Conservation (phyloP, 2,113 vertebrate genomes). For the Terrapene triunguis region DNA sequence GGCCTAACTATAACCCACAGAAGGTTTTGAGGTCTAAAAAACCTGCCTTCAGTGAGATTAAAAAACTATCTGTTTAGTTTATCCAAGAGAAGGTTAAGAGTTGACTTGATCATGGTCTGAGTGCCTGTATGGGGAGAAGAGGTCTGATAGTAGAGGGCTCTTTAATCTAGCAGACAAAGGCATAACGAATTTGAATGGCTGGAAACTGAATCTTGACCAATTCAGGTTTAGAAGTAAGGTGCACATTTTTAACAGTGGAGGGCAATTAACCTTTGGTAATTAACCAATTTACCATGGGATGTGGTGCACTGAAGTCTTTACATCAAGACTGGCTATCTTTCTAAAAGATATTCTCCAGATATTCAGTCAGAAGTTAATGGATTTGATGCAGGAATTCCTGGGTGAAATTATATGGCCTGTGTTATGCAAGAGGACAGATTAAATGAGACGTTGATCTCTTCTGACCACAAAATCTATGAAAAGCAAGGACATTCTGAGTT, state of each 20-base stretch:
- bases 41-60: neutral
- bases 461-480: rapidly evolving
- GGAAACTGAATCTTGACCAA: neutral
- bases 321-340: neutral
- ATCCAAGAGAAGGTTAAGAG: neutral
- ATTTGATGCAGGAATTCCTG: neutral
- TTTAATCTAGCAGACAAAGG: neutral
- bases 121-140: neutral
- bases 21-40: neutral
- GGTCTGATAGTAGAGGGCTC: neutral
- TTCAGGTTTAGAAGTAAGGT: neutral
- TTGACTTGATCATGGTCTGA: neutral
- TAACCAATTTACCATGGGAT: neutral
- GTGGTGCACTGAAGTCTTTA: neutral
- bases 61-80: neutral
- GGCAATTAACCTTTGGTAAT: neutral
- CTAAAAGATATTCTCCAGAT: neutral
- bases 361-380: neutral
- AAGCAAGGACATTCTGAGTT: neutral
- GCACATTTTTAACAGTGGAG: neutral
- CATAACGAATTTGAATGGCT: neutral
- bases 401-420: neutral
- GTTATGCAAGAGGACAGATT: rapidly evolving
- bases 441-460: rapidly evolving
- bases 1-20: neutral